phyloP scores from a whole-genome alignment of 2,113 vertebrate genomes.

The Notechis scutatus region DNA sequence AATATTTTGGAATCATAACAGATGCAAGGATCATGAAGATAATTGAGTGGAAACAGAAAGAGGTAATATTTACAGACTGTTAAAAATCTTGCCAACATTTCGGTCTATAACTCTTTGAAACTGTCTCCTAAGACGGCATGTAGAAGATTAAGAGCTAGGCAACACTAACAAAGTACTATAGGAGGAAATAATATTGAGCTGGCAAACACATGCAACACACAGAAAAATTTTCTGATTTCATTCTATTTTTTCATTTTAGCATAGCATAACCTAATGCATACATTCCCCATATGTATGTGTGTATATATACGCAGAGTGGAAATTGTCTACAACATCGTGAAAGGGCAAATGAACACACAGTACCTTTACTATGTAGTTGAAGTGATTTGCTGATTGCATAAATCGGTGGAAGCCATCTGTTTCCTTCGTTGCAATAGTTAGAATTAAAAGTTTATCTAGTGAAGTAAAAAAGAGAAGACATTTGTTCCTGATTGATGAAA shows the following conservation, averaged over 20 bases:
- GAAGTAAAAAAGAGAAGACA: conserved; percentile 35
- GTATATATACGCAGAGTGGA: background rate
- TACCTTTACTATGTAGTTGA: conserved; percentile 97
- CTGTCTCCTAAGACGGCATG: background rate
- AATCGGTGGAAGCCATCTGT: conserved; percentile 92
- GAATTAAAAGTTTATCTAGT: conserved; percentile 88
- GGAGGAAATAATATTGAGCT: background rate
- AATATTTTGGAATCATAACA: background rate
- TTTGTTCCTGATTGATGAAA: background rate
- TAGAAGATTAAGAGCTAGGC: background rate
- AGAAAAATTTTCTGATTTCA: background rate
- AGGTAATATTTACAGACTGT: background rate
- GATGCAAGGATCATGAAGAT: background rate
- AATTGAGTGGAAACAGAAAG: background rate
- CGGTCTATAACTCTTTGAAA: background rate
- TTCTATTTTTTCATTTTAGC: background rate
- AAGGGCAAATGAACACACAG: conserved; percentile 29
- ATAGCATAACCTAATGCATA: background rate
- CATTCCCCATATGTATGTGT: background rate
- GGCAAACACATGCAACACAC: background rate
- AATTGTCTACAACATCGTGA: background rate
- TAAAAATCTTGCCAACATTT: background rate
- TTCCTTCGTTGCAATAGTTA: conserved; percentile 91
- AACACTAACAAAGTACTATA: background rate
- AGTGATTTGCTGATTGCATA: conserved; percentile 87